Conservation (phyloP, 2,113 vertebrate species). For the Hyla sarda region DNA sequence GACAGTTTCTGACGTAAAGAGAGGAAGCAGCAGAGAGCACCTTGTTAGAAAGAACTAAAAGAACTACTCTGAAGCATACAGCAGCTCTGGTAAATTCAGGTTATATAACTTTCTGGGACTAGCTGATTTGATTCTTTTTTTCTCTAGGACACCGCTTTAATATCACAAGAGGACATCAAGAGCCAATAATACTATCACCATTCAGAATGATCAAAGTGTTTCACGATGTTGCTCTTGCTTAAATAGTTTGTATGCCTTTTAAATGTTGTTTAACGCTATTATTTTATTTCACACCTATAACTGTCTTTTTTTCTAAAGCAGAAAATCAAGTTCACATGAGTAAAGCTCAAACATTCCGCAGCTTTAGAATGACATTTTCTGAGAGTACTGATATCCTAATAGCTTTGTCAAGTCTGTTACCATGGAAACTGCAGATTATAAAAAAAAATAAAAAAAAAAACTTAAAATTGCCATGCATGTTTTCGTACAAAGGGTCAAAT, state of each 20-base stretch:
- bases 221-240: too few relatives aligned
- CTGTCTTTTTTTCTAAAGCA: neutral
- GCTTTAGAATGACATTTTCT: neutral
- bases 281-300: neutral
- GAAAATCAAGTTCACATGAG: neutral
- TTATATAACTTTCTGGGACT: too few relatives aligned
- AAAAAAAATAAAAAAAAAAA: neutral
- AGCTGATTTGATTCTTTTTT: too few relatives aligned
- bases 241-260: neutral
- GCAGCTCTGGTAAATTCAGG: too few relatives aligned
- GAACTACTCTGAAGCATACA: too few relatives aligned
- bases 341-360: conserved; percentile 10
- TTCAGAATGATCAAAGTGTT: neutral
- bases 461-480: neutral
- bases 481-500: conserved; percentile 29
- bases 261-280: neutral
- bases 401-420: conserved; percentile 36
- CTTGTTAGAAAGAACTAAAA: too few relatives aligned
- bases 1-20: too few relatives aligned
- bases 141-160: too few relatives aligned
- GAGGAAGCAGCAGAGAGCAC: too few relatives aligned
- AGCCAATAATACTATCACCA: neutral
- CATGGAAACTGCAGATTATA: conserved; percentile 27
- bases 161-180: too few relatives aligned
- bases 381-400: conserved; percentile 18